Percentiles rank a stretch among this genome's conserved stretches.
These are phyloP conservation scores for Paguma larvata DNA, from an alignment of 2,797 vertebrate species.

Conservation along the genomic window DNA sequence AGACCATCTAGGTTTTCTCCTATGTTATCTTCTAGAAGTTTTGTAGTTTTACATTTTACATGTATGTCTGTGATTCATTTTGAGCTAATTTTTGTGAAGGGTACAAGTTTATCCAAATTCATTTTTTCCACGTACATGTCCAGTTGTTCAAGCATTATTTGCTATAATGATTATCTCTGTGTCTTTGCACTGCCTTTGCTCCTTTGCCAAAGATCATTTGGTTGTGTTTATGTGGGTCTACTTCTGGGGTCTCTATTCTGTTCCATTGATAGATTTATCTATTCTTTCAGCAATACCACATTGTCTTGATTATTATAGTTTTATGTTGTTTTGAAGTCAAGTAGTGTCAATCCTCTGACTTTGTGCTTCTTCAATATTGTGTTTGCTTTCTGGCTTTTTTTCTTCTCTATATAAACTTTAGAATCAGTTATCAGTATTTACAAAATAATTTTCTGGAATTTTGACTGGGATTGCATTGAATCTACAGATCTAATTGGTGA, in stretches of 20 bases:
- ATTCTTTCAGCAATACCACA: not conserved
- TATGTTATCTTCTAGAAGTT: not conserved
- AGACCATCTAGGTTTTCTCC: not conserved
- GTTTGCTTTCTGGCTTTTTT: not conserved
- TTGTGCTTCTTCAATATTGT: not conserved
- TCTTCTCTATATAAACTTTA: not conserved
- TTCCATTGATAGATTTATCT: not conserved
- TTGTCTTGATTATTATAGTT: not conserved
- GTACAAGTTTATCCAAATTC: not conserved
- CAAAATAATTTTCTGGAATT: not conserved
- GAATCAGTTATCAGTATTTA: not conserved
- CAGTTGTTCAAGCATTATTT: not conserved
- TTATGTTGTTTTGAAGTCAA: not conserved
- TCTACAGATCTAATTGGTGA: not conserved
- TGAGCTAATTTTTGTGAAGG: not conserved
- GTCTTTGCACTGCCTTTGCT: not conserved
- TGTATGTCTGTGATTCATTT: not conserved
- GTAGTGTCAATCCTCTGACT: not conserved
- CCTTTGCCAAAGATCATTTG: not conserved
- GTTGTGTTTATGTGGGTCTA: not conserved
- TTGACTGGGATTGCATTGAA: not conserved
- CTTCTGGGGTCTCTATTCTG: not conserved
- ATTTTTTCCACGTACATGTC: not conserved
- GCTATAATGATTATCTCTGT: not conserved
- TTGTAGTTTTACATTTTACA: not conserved